phyloP scores from a whole-genome alignment of 2,888 invertebrate species.

The Pecten maximus region DNA sequence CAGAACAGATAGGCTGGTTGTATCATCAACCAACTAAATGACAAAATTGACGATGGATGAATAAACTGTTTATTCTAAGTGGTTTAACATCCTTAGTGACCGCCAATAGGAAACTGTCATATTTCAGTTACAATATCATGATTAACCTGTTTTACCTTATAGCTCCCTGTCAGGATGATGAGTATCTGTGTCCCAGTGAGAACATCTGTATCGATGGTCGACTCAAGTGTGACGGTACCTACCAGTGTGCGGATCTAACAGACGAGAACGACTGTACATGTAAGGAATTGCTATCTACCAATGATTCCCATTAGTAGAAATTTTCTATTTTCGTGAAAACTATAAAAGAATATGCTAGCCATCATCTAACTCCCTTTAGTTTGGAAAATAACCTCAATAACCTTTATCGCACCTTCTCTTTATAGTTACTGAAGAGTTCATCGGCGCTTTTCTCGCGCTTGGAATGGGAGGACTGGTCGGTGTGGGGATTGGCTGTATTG shows the following conservation, averaged over 20 bases:
- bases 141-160: neutral
- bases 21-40: too few relatives aligned
- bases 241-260: slow-evolving; percentile 61
- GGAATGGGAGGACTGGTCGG: slow-evolving; percentile 64
- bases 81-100: too few relatives aligned
- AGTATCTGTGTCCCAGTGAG: slow-evolving; percentile 59
- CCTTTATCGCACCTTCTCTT: neutral
- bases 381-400: neutral
- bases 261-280: slow-evolving; percentile 63
- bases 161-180: slow-evolving; percentile 61
- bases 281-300: slow-evolving; percentile 44
- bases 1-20: too few relatives aligned
- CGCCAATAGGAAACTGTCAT: too few relatives aligned
- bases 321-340: too few relatives aligned
- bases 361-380: too few relatives aligned
- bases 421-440: slow-evolving; percentile 62
- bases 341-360: too few relatives aligned
- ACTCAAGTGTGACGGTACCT: slow-evolving; percentile 62
- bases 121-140: neutral
- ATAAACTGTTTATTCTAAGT: too few relatives aligned
- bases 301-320: too few relatives aligned
- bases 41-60: too few relatives aligned
- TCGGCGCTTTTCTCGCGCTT: slow-evolving; percentile 63
- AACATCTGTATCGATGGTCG: slow-evolving; percentile 63
- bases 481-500: slow-evolving; percentile 47